phyloP scores from a whole-genome alignment of 2,888 invertebrate species.

The Amblyjoppa proteus region DNA sequence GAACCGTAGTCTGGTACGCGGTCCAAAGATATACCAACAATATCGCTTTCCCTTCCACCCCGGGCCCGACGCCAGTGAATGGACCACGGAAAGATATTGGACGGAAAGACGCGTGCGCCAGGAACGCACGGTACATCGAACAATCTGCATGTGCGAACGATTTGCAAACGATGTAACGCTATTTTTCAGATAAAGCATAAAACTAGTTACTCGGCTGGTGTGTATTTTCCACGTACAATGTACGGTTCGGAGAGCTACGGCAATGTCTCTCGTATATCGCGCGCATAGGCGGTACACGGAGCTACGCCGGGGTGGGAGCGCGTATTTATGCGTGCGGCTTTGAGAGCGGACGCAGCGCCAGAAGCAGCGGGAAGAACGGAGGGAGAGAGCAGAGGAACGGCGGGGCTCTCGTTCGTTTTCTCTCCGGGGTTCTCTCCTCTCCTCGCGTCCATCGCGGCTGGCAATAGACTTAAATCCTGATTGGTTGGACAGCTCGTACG shows the following conservation, averaged over 20 bases:
- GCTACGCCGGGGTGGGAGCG: background rate
- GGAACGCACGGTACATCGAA: background rate
- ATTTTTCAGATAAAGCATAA: constrained; percentile 33
- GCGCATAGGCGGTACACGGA: constrained; percentile 2
- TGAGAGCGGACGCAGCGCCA: constrained; percentile 33
- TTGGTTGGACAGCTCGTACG: constrained; percentile 82
- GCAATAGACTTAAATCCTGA: constrained; percentile 83
- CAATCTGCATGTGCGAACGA: constrained; percentile 28
- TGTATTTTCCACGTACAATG: constrained; percentile 1
- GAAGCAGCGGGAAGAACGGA: constrained; percentile 11
- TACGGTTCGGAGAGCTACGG: constrained; percentile 10
- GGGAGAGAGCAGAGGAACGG: background rate
- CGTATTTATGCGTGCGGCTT: constrained; percentile 44
- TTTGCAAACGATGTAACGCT: constrained; percentile 18
- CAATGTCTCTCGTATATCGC: constrained; percentile 15
- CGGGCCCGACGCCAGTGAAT: background rate
- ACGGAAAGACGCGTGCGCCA: constrained; percentile 9
- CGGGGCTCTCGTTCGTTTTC: constrained; percentile 45
- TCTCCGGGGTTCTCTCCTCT: constrained; percentile 30
- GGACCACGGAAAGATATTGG: constrained; percentile 6
- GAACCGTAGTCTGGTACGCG: constrained; percentile 10
- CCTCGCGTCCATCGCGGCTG: constrained; percentile 78
- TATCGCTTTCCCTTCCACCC: background rate
- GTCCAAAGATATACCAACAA: constrained; percentile 9
- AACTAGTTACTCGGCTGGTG: constrained; percentile 11